phyloP scores from a whole-genome alignment of 2,888 invertebrate species.

The Penaeus monodon region DNA sequence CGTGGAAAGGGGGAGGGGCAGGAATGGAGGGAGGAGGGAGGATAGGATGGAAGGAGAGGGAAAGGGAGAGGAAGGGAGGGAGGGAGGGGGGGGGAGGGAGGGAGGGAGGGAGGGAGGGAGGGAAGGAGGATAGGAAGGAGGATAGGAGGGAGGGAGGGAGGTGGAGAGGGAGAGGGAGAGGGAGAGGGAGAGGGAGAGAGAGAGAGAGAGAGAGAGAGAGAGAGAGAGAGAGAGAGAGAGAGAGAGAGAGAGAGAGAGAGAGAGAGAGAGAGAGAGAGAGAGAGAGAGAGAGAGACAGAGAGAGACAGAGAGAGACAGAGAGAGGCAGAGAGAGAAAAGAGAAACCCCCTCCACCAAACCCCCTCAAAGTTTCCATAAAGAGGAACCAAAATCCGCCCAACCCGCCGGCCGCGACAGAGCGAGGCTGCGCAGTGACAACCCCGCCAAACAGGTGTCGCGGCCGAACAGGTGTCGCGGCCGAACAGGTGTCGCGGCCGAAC shows the following conservation, averaged over 20 bases:
- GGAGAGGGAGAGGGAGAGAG: not conserved
- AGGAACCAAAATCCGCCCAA: too few species aligned
- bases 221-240: not conserved
- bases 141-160: not conserved
- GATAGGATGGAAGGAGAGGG: too few species aligned
- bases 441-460: too few species aligned
- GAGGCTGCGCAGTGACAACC: not conserved
- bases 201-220: not conserved
- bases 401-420: not conserved
- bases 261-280: not conserved
- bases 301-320: not conserved
- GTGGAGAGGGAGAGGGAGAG: not conserved
- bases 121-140: too few species aligned
- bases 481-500: too few species aligned
- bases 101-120: not conserved
- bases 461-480: too few species aligned
- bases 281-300: not conserved
- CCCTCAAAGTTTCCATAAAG: too few species aligned
- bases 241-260: constrained; percentile 3
- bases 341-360: too few species aligned
- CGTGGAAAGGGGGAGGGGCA: too few species aligned
- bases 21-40: too few species aligned
- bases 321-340: not conserved
- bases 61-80: not conserved
- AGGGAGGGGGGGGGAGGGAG: not conserved